A percentile compares a stretch with the other conserved stretches of the same genome.
These are phyloP conservation scores for Adelphocoris suturalis DNA, from an alignment of 2,888 invertebrate genomes.

Conservation along the genomic window DNA sequence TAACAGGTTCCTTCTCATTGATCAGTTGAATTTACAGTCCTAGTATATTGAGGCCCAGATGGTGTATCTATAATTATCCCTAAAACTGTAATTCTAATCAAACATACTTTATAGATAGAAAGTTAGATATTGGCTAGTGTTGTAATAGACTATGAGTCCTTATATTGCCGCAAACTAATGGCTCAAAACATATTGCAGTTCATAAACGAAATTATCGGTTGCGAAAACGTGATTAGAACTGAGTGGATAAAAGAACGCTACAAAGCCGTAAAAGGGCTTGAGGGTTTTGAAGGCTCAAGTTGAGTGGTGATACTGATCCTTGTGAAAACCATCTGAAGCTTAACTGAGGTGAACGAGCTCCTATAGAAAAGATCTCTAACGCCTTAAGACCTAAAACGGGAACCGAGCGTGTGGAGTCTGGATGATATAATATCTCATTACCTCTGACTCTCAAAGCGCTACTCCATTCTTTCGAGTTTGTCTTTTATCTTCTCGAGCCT, in stretches of 20 bases:
- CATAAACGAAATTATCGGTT: no score
- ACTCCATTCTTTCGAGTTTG: not conserved
- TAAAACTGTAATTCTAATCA: no score
- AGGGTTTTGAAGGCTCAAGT: not conserved
- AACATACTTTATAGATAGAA: no score
- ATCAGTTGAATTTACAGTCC: no score
- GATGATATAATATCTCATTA: not conserved
- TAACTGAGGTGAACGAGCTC: not conserved
- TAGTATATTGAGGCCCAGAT: no score
- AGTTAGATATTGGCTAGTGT: no score
- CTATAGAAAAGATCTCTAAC: not conserved
- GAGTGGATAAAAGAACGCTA: not conserved
- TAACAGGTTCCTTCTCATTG: no score
- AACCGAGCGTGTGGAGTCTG: not conserved
- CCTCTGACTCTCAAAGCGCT: not conserved
- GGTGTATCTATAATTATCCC: no score
- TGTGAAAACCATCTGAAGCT: not conserved
- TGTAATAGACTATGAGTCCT: no score
- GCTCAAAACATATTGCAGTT: no score
- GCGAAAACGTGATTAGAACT: not conserved
- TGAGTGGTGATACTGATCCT: not conserved
- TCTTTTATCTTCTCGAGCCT: not conserved
- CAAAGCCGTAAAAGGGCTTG: not conserved
- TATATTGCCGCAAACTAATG: no score
- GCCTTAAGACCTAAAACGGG: not conserved